Evolutionary conservation across 1,140 invertebrate genomes (phyloP).

Genomic region (Drosophila ohnishii): DNA sequence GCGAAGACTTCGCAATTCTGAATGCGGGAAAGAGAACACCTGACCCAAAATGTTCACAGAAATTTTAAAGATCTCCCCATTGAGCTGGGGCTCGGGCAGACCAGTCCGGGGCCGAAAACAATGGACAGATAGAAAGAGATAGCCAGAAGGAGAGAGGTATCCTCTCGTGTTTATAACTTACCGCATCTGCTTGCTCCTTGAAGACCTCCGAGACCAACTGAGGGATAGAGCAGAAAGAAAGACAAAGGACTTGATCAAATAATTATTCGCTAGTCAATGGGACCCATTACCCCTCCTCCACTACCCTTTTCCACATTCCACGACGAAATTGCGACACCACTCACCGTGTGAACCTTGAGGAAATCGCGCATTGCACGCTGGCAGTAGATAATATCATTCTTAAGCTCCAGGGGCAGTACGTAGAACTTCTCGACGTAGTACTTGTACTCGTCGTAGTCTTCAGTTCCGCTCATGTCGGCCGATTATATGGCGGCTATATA

Average conservation of each 20-base stretch:
- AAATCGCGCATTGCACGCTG: conserved; percentile 75
- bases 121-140: not conserved
- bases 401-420: conserved; percentile 71
- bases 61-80: not conserved
- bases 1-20: not conserved
- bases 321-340: conserved; percentile 18
- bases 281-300: not conserved
- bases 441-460: conserved; percentile 43
- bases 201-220: conserved; percentile 78
- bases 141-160: not conserved
- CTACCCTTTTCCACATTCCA: not conserved
- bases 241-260: conserved; percentile 10
- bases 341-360: conserved; percentile 80
- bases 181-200: conserved; percentile 72
- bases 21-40: not conserved
- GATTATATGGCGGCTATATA: conserved; percentile 32
- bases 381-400: conserved; percentile 80
- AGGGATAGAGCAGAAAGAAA: not conserved
- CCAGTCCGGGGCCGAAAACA: not conserved
- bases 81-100: not conserved
- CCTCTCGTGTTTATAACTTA: conserved; percentile 47
- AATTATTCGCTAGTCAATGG: conserved; percentile 5
- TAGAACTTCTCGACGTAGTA: conserved; percentile 73
- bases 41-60: not conserved
- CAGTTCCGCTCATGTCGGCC: conserved; percentile 24